Evolutionary conservation across 2,888 invertebrate genomes (phyloP), one percentile per base, ranked within the genome.

Genomic region (Ptychoptera contaminata): DNA sequence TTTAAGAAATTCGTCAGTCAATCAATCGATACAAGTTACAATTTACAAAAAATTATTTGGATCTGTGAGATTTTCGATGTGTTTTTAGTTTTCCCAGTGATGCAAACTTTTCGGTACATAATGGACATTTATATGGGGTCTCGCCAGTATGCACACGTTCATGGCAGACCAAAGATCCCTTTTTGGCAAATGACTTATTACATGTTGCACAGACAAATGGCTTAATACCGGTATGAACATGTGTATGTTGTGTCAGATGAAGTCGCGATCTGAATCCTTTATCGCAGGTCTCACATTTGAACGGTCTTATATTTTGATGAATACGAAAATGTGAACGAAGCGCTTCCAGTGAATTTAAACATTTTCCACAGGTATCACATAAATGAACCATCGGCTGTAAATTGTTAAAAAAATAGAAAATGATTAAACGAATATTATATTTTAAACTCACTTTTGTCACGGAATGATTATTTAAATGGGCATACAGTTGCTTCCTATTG

Each of bases 281-380:
- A 1, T 29, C 34, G 37, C 47, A 44, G 5, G 15, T 32, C 3
- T 29, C 30, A 16, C 47, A 47, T 2, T 34, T 2, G 43, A 45
- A 44, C 29, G 47, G 47, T 10, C 45, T 34, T 32, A 45, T 40
- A 43, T 47, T 40, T 9, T 30, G 36, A 43, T 47, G 47, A 15
- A 43, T 14, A 7, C 41, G 40, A 32, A 43, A 23, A 32, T 47
- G 47, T 2, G 44, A 45, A n/a, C 40, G 35, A 32, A 47, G 16
- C 7, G 23, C 40, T 8, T 47, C 39, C 9, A 29, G 8, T 8
- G 40, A 42, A 2, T 12, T 31, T 29, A 45, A 47, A 32, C 45
- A 45, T 40, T 47, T 47, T 2, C 47, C 47, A 23, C 47, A 47
- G 1, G 42, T 43, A 16, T 47, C 47, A 16, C 47, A 47, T 2